A percentile compares a stretch with the other conserved stretches of the same genome.
Conservation (phyloP, 2,113 vertebrate genomes). For the Nothocercus nigrocapillus region DNA sequence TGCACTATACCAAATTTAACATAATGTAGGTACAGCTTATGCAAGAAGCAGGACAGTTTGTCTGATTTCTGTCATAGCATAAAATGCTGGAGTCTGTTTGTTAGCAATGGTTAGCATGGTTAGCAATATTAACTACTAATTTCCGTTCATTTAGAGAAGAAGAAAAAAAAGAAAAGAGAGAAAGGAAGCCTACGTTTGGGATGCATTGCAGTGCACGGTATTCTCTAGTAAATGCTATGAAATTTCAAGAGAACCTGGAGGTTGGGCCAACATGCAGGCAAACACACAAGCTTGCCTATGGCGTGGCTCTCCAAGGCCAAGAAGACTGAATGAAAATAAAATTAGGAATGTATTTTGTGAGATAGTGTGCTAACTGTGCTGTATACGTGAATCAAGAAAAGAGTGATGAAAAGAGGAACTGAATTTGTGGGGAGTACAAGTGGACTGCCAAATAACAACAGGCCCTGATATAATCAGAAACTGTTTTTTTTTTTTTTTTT, state of each 20-base stretch:
- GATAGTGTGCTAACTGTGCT: neutral
- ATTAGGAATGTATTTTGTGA: neutral
- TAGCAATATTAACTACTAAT: neutral
- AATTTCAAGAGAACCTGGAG: neutral
- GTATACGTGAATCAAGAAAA: neutral
- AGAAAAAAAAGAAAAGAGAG: neutral
- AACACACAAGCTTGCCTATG: neutral
- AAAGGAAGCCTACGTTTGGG: neutral
- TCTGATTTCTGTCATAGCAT: neutral
- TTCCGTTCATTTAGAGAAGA: neutral
- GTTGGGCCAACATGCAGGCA: neutral
- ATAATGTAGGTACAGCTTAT: neutral
- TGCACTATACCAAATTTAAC: constrained; percentile 28
- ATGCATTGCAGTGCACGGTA: neutral
- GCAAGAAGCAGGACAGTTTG: neutral
- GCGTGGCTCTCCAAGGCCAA: neutral
- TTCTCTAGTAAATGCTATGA: neutral
- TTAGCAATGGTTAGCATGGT: too few relatives aligned
- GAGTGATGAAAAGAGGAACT: neutral
- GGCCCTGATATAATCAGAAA: neutral
- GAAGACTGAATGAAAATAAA: neutral
- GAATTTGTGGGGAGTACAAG: neutral
- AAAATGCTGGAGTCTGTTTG: neutral
- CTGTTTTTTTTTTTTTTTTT: neutral
- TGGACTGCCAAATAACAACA: neutral